Evolutionary conservation across 2,797 vertebrate species (phyloP).

Genomic region (Sebastes steindachneri): DNA sequence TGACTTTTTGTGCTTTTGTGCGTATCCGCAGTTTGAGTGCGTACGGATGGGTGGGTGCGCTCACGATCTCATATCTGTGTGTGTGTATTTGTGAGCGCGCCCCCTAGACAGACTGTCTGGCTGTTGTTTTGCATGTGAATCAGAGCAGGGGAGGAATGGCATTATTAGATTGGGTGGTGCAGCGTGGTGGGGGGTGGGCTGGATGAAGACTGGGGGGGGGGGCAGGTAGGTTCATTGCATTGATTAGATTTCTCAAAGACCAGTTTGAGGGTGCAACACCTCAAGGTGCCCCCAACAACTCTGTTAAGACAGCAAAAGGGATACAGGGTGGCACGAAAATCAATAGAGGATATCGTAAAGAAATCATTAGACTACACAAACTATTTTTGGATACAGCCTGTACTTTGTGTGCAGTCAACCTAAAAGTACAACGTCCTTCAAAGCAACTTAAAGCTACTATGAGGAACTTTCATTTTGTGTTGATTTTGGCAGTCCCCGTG

Average conservation of each 20-base stretch:
- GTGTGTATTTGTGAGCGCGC: slow-evolving; percentile 11
- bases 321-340: slow-evolving; percentile 49
- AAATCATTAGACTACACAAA: slow-evolving; percentile 42
- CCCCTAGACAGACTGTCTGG: slow-evolving; percentile 46
- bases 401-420: slow-evolving; percentile 13
- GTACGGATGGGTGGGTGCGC: background rate
- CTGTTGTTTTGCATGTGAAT: slow-evolving; percentile 72
- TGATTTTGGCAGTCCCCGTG: too few species aligned
- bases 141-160: slow-evolving; percentile 23
- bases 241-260: slow-evolving; percentile 65
- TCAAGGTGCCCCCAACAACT: slow-evolving; percentile 65
- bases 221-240: slow-evolving; percentile 45
- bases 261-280: slow-evolving; percentile 51
- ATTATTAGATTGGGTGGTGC: slow-evolving; percentile 52
- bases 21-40: slow-evolving; percentile 25
- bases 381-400: slow-evolving; percentile 21
- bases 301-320: slow-evolving; percentile 57
- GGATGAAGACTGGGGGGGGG: slow-evolving; percentile 23
- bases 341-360: slow-evolving; percentile 59
- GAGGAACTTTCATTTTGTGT: too few species aligned
- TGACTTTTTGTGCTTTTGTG: slow-evolving; percentile 53
- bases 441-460: background rate
- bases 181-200: background rate
- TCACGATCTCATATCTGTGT: background rate
- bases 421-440: slow-evolving; percentile 4